Conservation (phyloP, 2,797 vertebrate species). For the Delichon dasypus region DNA sequence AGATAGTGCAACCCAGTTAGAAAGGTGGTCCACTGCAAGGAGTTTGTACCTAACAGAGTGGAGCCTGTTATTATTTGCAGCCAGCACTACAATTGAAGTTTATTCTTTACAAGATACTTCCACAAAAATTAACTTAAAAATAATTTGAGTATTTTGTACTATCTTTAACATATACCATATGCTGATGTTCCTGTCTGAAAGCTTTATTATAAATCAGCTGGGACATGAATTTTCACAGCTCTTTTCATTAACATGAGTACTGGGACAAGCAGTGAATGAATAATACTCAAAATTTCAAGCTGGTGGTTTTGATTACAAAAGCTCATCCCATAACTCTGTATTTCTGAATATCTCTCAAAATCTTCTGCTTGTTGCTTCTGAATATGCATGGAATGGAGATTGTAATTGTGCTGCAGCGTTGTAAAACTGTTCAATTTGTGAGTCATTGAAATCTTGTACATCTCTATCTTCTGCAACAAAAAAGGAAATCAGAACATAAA, state of each 20-base stretch:
- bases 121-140: neutral
- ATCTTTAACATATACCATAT: neutral
- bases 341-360: conserved; percentile 4
- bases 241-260: neutral
- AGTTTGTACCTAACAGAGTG: neutral
- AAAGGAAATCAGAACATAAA: conserved; percentile 13
- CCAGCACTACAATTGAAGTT: neutral
- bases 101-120: neutral
- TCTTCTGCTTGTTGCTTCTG: neutral
- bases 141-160: neutral
- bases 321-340: neutral
- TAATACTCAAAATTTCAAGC: neutral
- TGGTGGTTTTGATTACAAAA: conserved; percentile 11
- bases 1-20: neutral
- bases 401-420: neutral
- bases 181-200: neutral
- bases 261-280: neutral
- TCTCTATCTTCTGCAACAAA: conserved; percentile 2
- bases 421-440: neutral
- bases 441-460: neutral
- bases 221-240: neutral
- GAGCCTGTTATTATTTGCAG: neutral
- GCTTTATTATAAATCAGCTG: neutral
- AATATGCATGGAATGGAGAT: conserved; percentile 18
- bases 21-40: neutral